Conservation (phyloP, 2,888 invertebrate genomes). For the Archips crataeganus region DNA sequence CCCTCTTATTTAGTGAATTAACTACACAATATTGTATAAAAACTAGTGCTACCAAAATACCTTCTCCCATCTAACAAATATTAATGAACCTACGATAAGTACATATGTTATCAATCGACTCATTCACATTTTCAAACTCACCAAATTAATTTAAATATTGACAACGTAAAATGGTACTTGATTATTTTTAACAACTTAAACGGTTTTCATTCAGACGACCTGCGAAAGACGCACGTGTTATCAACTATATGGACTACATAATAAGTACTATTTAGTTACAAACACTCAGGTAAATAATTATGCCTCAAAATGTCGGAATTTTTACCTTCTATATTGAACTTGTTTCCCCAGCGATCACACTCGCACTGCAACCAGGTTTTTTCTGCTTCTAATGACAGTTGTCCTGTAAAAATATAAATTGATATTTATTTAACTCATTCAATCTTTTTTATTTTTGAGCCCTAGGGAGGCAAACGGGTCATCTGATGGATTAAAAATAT, state of each 20-base stretch:
- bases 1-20: conserved; percentile 19
- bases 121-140: conserved; percentile 59
- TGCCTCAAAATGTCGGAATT: background rate
- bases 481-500: no score
- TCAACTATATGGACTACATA: conserved; percentile 16
- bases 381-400: conserved; percentile 94
- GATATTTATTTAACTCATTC: conserved; percentile 15
- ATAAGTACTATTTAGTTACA: conserved; percentile 18
- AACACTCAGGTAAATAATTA: conserved; percentile 4
- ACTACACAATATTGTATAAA: conserved; percentile 8
- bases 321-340: conserved; percentile 92
- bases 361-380: conserved; percentile 96
- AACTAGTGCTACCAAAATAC: conserved; percentile 48
- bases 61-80: conserved; percentile 43
- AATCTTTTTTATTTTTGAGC: no score
- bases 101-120: conserved; percentile 44
- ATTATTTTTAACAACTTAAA: conserved; percentile 73
- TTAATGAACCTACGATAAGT: conserved; percentile 38
- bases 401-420: conserved; percentile 85
- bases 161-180: conserved; percentile 61
- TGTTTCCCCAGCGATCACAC: conserved; percentile 95
- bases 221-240: conserved; percentile 65
- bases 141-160: conserved; percentile 64
- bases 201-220: conserved; percentile 74
- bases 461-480: no score